A percentile compares a stretch with the other conserved stretches of the same genome.
Conservation (phyloP, 2,888 invertebrate species). For the Oxyscelio sp. region DNA sequence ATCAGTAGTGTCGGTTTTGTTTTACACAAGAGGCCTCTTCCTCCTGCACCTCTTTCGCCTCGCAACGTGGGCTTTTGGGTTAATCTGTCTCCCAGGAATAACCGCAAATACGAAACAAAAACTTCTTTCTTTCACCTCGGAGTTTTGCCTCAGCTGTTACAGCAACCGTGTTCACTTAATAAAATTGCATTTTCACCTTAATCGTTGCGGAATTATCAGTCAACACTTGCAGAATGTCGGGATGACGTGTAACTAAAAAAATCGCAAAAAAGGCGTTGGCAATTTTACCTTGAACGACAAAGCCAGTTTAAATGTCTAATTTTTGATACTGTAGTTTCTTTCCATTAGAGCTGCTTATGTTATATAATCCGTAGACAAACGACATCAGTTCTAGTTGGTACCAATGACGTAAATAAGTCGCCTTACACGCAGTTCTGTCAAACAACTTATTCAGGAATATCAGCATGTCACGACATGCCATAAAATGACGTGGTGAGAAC, state of each 20-base stretch:
- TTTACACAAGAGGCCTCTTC: conserved; percentile 71
- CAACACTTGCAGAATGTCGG: not conserved
- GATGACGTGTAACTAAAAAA: not conserved
- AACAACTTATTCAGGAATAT: conserved; percentile 45
- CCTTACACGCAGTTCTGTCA: conserved; percentile 30
- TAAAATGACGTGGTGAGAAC: conserved; percentile 39
- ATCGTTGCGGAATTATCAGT: conserved; percentile 17
- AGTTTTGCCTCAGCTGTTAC: conserved; percentile 53
- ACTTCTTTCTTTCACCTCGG: conserved; percentile 74
- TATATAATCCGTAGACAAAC: conserved; percentile 25
- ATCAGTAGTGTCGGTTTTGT: conserved; percentile 64
- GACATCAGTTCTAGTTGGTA: conserved; percentile 15
- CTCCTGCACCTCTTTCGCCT: conserved; percentile 63
- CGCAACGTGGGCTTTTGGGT: conserved; percentile 74
- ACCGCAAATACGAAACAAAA: conserved; percentile 85
- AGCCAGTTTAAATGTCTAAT: not conserved
- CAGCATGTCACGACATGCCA: conserved; percentile 41
- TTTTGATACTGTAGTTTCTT: not conserved
- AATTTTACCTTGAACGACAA: not conserved
- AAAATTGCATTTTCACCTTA: conserved; percentile 30
- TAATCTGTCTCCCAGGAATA: conserved; percentile 86
- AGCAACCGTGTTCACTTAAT: conserved; percentile 50
- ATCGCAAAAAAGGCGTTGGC: not conserved
- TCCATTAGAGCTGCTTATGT: not conserved
- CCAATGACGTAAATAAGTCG: conserved; percentile 43